Evolutionary conservation across 2,113 vertebrate species (phyloP), one percentile per base, ranked within the genome.

Genomic region (Aegithalos caudatus): DNA sequence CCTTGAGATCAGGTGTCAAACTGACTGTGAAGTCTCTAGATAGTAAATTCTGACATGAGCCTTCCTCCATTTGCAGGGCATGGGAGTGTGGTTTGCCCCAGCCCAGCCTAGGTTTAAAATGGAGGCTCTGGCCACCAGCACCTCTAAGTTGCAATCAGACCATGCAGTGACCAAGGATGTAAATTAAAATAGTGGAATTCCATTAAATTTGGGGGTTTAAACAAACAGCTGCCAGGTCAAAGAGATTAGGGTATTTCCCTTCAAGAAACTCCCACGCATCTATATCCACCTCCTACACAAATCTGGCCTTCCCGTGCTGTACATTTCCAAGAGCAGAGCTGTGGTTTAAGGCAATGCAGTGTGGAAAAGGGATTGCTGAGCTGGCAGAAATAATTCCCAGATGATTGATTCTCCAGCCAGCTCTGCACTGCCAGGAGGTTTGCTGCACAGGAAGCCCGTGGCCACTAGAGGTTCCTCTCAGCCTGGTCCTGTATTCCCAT

Each of bases 381-480:
- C 35, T 25, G 31, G 53, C 21, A 40, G 54, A 28, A 79, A 3
- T 44, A 6, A 4, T 35, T 76, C 33, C 6, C 24, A 4, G 37
- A 6, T 29, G 2, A 6, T 29, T 58, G 2, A 7, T 38, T 58
- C 45, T 42, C 10, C 0, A 0, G 35, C 28, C 82, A 6, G 78
- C 27, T 23, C 61, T 11, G 40, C 11, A 0, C 12, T 37, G 58
- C 38, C 7, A 0, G 14, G 23, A 33, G 40, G 4, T 14, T 82
- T 29, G 67, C 60, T 91, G 82, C 77, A 42, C 9, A 10, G 76
- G 27, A 45, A n/a, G 24, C 12, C 61, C 6, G 4, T 57, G 53
- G 51, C 92, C 97, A 35, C 90, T 45, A 96, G 96, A 81, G 95
- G 86, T 28, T 91, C 57, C 74, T 72, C 84, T 91, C 47, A 1